Evolutionary conservation across 2,797 vertebrate genomes (phyloP).

Genomic region (Orientallactaga sibirica): DNA sequence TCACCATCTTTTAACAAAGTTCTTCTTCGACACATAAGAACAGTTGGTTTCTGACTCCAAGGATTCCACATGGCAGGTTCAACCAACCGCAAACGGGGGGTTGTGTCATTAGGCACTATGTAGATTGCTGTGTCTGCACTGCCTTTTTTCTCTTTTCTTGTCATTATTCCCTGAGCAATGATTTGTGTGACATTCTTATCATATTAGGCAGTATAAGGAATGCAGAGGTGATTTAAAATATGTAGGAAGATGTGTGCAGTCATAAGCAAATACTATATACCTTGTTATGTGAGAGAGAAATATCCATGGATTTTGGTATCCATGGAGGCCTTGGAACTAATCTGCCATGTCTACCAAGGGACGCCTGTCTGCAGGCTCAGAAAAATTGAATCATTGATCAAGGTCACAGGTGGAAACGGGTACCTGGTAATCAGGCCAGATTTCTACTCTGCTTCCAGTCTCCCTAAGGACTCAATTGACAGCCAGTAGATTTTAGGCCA

Average conservation of each 20-base stretch:
- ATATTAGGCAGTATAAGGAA: too few species aligned
- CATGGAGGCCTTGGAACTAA: not conserved
- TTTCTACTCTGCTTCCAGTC: not conserved
- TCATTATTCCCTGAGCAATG: not conserved
- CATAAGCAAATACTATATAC: not conserved
- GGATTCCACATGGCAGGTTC: not conserved
- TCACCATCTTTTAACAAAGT: not conserved
- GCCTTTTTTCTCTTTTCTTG: not conserved
- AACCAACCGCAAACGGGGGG: too few species aligned
- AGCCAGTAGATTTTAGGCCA: not conserved
- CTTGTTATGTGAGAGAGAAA: not conserved
- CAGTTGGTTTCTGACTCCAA: not conserved
- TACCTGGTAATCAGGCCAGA: not conserved
- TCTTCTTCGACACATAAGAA: not conserved
- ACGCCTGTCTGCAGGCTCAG: not conserved
- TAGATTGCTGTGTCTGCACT: too few species aligned
- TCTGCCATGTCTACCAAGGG: not conserved
- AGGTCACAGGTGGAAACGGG: not conserved
- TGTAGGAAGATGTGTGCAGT: not conserved
- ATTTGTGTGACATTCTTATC: not conserved
- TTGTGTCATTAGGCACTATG: too few species aligned
- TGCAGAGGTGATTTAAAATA: not conserved
- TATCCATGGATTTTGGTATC: not conserved
- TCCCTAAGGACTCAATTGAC: not conserved
- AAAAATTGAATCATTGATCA: not conserved